phyloP scores from a whole-genome alignment of 2,113 vertebrate genomes.

The Dicerorhinus sumatrensis region DNA sequence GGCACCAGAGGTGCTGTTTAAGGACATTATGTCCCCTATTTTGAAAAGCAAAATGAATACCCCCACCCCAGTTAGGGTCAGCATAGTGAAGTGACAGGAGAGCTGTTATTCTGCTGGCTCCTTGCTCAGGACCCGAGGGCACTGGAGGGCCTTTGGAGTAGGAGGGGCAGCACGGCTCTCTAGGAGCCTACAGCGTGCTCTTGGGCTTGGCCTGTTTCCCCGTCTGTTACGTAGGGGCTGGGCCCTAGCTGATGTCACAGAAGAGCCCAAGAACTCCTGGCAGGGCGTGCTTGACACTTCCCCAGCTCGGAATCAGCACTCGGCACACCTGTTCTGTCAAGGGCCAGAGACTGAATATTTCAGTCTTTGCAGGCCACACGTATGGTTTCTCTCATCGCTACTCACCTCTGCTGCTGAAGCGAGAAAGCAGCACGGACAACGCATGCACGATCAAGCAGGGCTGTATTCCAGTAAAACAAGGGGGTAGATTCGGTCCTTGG shows the following conservation, averaged over 20 bases:
- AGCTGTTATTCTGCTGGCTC: not conserved
- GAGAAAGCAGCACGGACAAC: fast-evolving
- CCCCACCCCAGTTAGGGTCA: fast-evolving
- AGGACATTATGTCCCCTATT: not conserved
- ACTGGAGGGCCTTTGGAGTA: not conserved
- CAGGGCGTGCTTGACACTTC: not conserved
- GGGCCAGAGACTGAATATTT: not conserved
- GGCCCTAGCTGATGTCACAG: not conserved
- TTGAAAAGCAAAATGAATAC: not conserved
- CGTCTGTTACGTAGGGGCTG: not conserved
- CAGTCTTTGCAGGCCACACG: not conserved
- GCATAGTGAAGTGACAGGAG: not conserved
- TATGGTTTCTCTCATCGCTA: not conserved
- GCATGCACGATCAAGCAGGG: fast-evolving
- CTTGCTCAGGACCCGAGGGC: fast-evolving
- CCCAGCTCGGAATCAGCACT: not conserved
- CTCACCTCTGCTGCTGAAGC: not conserved
- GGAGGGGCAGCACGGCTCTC: no score
- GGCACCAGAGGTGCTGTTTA: not conserved
- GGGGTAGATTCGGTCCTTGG: not conserved
- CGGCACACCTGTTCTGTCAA: not conserved
- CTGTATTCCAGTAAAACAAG: not conserved
- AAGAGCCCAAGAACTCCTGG: not conserved
- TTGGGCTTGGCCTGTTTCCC: not conserved
- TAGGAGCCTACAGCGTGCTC: not conserved